Percentiles rank a stretch among this genome's conserved stretches.
phyloP scores from a whole-genome alignment of 2,888 invertebrate species.

The Paralinhomoeus sp. region DNA sequence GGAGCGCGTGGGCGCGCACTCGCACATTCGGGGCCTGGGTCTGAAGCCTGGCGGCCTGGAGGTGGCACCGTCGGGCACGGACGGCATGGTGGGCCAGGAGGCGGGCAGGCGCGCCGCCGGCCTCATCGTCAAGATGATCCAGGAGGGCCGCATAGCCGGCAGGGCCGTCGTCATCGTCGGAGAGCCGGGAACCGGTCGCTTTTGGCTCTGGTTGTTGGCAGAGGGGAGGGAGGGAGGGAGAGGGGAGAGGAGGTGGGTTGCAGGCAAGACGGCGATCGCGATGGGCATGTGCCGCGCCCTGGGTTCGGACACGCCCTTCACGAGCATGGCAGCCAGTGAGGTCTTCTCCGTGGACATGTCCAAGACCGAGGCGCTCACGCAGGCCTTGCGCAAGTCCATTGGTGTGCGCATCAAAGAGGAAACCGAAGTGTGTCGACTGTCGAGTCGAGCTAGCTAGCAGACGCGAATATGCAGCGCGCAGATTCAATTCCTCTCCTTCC shows the following conservation, averaged over 20 bases:
- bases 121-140: slow-evolving; percentile 84
- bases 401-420: slow-evolving; percentile 73
- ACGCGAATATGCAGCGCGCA: no score
- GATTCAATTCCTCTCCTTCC: no score
- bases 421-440: slow-evolving; percentile 12
- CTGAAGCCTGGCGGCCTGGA: slow-evolving; percentile 47
- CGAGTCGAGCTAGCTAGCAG: no score
- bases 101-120: slow-evolving; percentile 81
- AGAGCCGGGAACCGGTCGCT: slow-evolving; percentile 56
- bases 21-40: slow-evolving; percentile 87
- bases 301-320: slow-evolving; percentile 86
- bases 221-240: no score
- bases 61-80: slow-evolving; percentile 55
- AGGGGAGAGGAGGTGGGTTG: no score
- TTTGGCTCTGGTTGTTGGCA: background rate
- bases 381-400: slow-evolving; percentile 74
- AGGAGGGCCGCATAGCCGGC: slow-evolving; percentile 92
- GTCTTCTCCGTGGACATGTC: slow-evolving; percentile 96
- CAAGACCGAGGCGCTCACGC: slow-evolving; percentile 90
- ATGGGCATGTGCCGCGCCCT: slow-evolving; percentile 48
- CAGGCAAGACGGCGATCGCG: slow-evolving; percentile 89
- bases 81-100: slow-evolving; percentile 30
- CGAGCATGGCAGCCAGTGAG: slow-evolving; percentile 92
- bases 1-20: slow-evolving; percentile 52
- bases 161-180: slow-evolving; percentile 80